Base-by-base conservation (phyloP, 2,888 invertebrate genomes). In the Euplagia quadripunctaria region DNA sequence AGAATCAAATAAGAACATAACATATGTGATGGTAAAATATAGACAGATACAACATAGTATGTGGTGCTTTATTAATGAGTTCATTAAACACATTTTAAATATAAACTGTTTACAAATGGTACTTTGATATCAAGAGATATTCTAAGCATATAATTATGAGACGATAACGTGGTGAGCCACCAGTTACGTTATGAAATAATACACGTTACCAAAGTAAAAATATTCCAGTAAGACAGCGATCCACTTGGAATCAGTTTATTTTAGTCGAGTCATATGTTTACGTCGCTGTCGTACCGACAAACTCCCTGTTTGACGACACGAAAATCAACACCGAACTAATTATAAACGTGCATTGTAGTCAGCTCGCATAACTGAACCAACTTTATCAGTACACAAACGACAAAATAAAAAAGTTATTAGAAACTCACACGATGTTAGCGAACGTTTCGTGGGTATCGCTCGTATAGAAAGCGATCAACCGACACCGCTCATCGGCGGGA, bases 371-470 rank as follows among this genome's bases (percentile, higher is more conserved):
- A 83, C 82, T 84, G 77, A 81, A 86, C 80, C 82, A 81, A 80
- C 82, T 82, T 83, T 86, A 86, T 83, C 82, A 88, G 80, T 85
- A 83, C 78, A 80, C 74, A 86, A 87, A 85, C 83, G 85, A 85
- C 81, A 87, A 90, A 88, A 87, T 87, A 89, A 89, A 90, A 92
- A 90, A 88, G 89, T 90, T 91, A 91, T 90, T 92, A 92, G 90
- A 94, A 94, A 94, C 94, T 94, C 91, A 94, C 95, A 95, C 95
- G 94, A 94, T 90, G 92, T 89, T 88, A 92, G 91, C 87, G 88
- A 93, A 88, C 90, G 93, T 91, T 92, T 91, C 89, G 91, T 92
- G 91, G 92, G 86, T 91, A 90, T 91, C 89, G 90, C 91, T 92
- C 88, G 90, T 89, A 90, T 94, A 94, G 94, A 94, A 94, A 94